A percentile compares a stretch with the other conserved stretches of the same genome.
Evolutionary conservation across 2,797 vertebrate species (phyloP).

Genomic region (Halcyon chelicuti): DNA sequence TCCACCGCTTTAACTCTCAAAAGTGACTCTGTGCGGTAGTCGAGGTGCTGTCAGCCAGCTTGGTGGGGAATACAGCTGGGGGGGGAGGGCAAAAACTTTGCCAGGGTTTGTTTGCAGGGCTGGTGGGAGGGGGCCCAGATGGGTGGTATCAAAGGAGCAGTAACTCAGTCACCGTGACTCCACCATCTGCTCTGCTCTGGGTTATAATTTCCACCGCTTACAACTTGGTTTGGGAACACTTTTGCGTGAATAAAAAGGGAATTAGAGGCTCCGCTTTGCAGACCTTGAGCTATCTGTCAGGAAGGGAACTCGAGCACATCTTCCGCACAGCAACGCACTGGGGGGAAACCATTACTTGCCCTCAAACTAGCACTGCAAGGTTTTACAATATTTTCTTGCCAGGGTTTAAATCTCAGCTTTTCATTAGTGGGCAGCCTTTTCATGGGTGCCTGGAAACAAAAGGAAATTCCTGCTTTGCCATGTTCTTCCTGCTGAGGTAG

Average conservation of each 20-base stretch:
- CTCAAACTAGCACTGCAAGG: background rate
- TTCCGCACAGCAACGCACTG: background rate
- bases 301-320: background rate
- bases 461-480: background rate
- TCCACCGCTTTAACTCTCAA: background rate
- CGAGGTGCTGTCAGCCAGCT: background rate
- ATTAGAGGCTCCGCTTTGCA: background rate
- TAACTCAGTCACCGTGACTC: background rate
- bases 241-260: background rate
- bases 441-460: background rate
- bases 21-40: background rate
- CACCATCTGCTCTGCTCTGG: slow-evolving; percentile 12
- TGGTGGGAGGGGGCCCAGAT: background rate
- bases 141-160: slow-evolving; percentile 15
- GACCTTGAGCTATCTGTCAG: background rate
- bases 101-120: background rate
- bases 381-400: background rate
- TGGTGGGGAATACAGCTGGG: background rate
- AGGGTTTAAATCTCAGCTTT: background rate
- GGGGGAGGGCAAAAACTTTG: background rate
- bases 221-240: background rate
- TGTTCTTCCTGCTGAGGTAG: background rate
- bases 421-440: background rate
- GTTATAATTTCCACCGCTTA: background rate
- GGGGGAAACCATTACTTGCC: background rate